Evolutionary conservation across 2,797 vertebrate genomes (phyloP), one percentile per base, ranked within the genome.

Genomic region (Sparidentex hasta): DNA sequence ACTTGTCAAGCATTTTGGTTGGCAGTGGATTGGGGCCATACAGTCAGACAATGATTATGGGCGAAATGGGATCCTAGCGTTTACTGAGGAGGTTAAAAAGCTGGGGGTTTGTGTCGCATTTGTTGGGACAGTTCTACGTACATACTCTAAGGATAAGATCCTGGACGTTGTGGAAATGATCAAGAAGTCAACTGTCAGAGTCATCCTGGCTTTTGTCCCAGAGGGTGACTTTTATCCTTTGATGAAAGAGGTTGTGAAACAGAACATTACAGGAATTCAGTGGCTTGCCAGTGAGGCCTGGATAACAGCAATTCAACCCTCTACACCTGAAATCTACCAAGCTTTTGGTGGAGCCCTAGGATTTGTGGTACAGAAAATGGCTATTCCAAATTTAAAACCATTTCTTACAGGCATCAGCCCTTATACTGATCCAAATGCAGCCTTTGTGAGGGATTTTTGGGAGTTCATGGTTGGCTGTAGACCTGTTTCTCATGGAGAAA

Each of bases 231-330:
- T 96, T 64, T 93, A 88, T 57, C 94, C 93, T 58, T 80, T 96
- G 29, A 95, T 96, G 92, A 85, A 71, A 82, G 95, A 96, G 81
- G 44, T 95, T 3, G 85, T 94, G 4, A 91, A 83, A 68, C 95
- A 95, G 52, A 96, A 96, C 56, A 93, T 96, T 61, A 94, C 94
- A 27, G 93, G 91, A 47, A 95, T 95, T 61, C 95, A 96, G 79
- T 96, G 95, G 96, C 91, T 96, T 55, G 95, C 88, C 38, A 96
- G 95, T 56, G 95, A 95, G 83, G 94, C 94, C 11, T 96, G 96
- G 95, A 92, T 96, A 81, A 96, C 95, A 20, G 94, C 95, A 33
- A 33, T 33, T 33, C 33, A 33, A 33, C 33, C 33, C 33, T 94
- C 93, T 23, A 95, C 93, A 11, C 81, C 93, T 21, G 92, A 95